Conservation (phyloP, 2,888 invertebrate genomes). For the Spialia ferax region DNA sequence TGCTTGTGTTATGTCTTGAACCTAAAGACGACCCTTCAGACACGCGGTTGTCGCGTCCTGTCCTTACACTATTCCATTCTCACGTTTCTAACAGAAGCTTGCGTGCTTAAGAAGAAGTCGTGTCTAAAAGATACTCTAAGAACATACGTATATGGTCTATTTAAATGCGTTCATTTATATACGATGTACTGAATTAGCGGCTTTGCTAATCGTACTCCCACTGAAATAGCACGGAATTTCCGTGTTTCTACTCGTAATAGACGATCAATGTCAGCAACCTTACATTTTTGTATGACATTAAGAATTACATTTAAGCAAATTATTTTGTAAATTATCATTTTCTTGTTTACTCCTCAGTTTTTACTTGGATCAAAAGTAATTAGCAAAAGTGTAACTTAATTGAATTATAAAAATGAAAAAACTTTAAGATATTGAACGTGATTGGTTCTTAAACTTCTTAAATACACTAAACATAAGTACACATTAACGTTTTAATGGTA, state of each 20-base stretch:
- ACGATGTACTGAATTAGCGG: conserved; percentile 55
- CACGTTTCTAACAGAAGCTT: conserved; percentile 44
- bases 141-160: conserved; percentile 48
- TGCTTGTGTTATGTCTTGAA: conserved; percentile 37
- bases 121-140: conserved; percentile 51
- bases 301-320: conserved; percentile 43
- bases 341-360: too few species aligned
- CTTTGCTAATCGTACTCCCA: conserved; percentile 67
- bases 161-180: conserved; percentile 44
- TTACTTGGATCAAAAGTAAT: too few species aligned
- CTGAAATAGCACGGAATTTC: conserved; percentile 77
- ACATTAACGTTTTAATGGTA: too few species aligned
- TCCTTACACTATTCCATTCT: conserved; percentile 52
- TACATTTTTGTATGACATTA: conserved; percentile 49
- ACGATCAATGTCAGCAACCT: conserved; percentile 38
- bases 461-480: too few species aligned
- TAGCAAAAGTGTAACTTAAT: too few species aligned
- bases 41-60: conserved; percentile 44
- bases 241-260: conserved; percentile 19
- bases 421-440: too few species aligned
- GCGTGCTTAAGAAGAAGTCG: neutral
- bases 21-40: conserved; percentile 53
- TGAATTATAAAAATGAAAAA: too few species aligned
- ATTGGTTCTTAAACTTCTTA: too few species aligned
- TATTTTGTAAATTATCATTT: neutral